These are phyloP conservation scores for Episyrphus balteatus DNA, from an alignment of 1,140 invertebrate genomes.

Conservation along the genomic window DNA sequence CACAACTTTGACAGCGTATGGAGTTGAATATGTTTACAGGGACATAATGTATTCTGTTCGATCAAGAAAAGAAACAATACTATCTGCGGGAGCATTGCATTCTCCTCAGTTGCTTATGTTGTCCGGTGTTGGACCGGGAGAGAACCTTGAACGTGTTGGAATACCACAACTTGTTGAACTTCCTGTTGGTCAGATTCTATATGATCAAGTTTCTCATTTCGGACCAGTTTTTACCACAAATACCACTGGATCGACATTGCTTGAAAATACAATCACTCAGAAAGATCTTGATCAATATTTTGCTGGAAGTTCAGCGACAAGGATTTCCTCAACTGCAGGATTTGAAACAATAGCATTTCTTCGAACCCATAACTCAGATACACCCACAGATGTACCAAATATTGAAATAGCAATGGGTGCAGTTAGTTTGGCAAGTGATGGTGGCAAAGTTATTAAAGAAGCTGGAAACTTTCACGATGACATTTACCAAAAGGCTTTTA, in stretches of 20 bases:
- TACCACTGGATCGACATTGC: slow-evolving; percentile 19
- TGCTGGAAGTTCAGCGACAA: slow-evolving; percentile 18
- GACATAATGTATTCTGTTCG: slow-evolving; percentile 47
- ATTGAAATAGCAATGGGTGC: slow-evolving; percentile 48
- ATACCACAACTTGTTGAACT: slow-evolving; percentile 53
- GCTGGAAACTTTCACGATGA: slow-evolving; percentile 45
- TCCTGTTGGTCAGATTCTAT: slow-evolving; percentile 62
- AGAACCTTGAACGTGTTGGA: slow-evolving; percentile 52
- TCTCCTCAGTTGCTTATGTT: too few species aligned
- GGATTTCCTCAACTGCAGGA: slow-evolving; percentile 38
- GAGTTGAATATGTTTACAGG: slow-evolving; percentile 58
- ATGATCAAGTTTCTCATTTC: slow-evolving; percentile 64
- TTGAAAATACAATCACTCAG: slow-evolving; percentile 4
- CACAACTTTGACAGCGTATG: slow-evolving; percentile 50
- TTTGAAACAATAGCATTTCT: slow-evolving; percentile 55
- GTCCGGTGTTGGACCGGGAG: slow-evolving; percentile 62
- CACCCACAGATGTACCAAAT: slow-evolving; percentile 44
- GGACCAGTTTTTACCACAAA: slow-evolving; percentile 63
- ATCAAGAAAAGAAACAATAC: slow-evolving; percentile 59
- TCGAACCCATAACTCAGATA: slow-evolving; percentile 45
- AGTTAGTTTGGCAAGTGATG: slow-evolving; percentile 49
- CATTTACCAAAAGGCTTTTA: slow-evolving; percentile 47
- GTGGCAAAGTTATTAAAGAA: slow-evolving; percentile 45
- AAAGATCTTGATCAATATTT: slow-evolving; percentile 13
- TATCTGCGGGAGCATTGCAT: slow-evolving; percentile 64